phyloP scores from a whole-genome alignment of 2,888 invertebrate genomes.

The Gibbula magus region DNA sequence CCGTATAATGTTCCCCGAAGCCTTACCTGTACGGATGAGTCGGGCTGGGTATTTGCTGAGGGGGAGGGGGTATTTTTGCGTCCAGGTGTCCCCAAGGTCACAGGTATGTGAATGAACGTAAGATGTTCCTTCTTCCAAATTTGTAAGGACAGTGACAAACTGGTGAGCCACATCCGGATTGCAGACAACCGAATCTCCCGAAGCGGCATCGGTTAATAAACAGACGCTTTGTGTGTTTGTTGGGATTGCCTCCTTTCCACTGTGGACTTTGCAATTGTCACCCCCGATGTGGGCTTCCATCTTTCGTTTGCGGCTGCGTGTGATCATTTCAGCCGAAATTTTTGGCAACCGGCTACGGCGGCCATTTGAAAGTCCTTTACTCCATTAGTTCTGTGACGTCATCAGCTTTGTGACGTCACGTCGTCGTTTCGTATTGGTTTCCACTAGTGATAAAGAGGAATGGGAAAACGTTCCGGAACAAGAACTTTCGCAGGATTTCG shows the following conservation, averaged over 20 bases:
- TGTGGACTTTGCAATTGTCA: slow-evolving; percentile 55
- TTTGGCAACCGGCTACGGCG: background rate
- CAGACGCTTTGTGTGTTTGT: slow-evolving; percentile 36
- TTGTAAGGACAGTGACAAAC: slow-evolving; percentile 51
- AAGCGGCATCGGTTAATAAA: slow-evolving; percentile 35
- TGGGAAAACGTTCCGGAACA: no score
- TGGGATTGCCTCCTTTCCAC: slow-evolving; percentile 43
- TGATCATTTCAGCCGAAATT: slow-evolving; percentile 29
- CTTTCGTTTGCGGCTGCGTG: slow-evolving; percentile 56
- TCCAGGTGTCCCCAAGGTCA: slow-evolving; percentile 68
- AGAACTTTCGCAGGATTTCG: no score
- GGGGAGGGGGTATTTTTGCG: slow-evolving; percentile 60
- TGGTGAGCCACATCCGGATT: slow-evolving; percentile 46
- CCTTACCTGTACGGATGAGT: slow-evolving; percentile 55
- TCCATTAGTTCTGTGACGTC: slow-evolving; percentile 9
- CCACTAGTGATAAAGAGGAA: background rate
- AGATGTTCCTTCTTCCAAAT: slow-evolving; percentile 30
- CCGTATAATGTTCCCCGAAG: no score
- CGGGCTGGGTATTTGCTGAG: slow-evolving; percentile 58
- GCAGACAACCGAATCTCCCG: slow-evolving; percentile 38
- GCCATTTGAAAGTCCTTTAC: slow-evolving; percentile 19
- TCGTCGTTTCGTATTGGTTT: background rate
- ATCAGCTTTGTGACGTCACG: background rate
- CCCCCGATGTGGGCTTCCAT: slow-evolving; percentile 67
- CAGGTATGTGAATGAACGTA: slow-evolving; percentile 57